Base-by-base conservation (phyloP, 2,888 invertebrate genomes). In the Aricia artaxerxes region DNA sequence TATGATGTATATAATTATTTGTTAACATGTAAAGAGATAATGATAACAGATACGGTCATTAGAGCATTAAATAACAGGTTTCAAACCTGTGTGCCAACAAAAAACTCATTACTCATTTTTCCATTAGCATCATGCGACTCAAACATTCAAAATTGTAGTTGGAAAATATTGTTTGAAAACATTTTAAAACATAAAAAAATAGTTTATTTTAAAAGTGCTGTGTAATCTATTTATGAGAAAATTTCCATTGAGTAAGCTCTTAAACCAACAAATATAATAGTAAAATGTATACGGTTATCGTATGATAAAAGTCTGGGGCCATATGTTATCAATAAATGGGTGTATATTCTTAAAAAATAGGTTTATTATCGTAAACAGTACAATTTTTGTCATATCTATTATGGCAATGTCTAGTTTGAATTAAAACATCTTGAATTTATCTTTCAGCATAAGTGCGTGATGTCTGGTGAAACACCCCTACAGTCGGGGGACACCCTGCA, bases 401-500 rank as follows among this genome's bases (percentile, higher is more conserved):
- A 24, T 24, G 24, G 24, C 24, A 24, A 24, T 24, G 24, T 0
- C 24, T 24, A 24, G 24, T 24, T 24, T 24, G 24, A 24, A 24
- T 24, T 24, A 24, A 24, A 24, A 24, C 24, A 24, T 24, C 24
- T 24, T 24, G 24, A 24, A 24, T 24, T 24, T 35, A 61, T 80
- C 76, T 83, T 82, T 49, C 89, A 95, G 94, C 92, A 93, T 85
- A 89, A 88, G 87, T 92, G 91, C 89, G 87, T 88, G 81, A 95
- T 95, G 94, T 93, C 95, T 13, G 93, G 92, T 1, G 95, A 95
- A 82, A 90, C 92, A n/a, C 97, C 96, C 84, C 97, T 97, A 95
- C 97, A 97, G 84, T 95, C 96, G 5, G 97, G 96, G 38, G 97
- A 97, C 88, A 96, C 96, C 80, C 94, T 97, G 40, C 97, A 97